Evolutionary conservation across 2,113 vertebrate genomes (phyloP).

Genomic region (human): GRCh38 chr5:59627501-59628000

Average conservation of each 20-base stretch:
- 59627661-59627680: constrained; percentile 18
- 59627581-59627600: background rate
- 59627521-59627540: background rate
- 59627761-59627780: background rate
- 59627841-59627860: background rate
- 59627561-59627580: background rate
- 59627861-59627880: background rate
- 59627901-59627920: background rate
- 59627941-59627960: background rate
- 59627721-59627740: background rate
- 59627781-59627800: background rate
- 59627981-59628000: constrained; percentile 26
- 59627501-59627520: background rate
- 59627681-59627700: background rate
- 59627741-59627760: background rate
- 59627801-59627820: background rate
- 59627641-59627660: background rate
- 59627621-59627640: background rate
- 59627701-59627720: constrained; percentile 31
- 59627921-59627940: background rate
- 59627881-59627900: background rate
- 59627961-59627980: background rate
- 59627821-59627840: background rate
- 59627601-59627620: background rate
- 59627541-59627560: background rate